Percentiles rank a stretch among this genome's conserved stretches.
These are phyloP conservation scores for Acridotheres tristis DNA, from an alignment of 2,797 vertebrate species.

Conservation along the genomic window DNA sequence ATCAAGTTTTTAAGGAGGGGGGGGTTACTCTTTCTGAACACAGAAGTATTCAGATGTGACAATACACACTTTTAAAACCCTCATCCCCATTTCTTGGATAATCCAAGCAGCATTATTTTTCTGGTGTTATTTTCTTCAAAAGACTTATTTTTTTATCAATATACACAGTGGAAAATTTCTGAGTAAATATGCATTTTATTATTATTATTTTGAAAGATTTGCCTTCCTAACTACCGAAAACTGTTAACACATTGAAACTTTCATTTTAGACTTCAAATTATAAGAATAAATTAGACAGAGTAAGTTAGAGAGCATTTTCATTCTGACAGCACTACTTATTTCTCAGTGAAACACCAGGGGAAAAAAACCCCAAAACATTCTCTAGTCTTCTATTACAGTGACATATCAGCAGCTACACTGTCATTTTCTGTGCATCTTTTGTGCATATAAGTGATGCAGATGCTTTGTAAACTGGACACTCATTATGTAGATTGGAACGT, in stretches of 20 bases:
- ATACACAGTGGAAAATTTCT: not conserved
- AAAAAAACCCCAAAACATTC: not conserved
- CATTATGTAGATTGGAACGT: fast-evolving
- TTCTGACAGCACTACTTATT: not conserved
- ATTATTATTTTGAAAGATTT: not conserved
- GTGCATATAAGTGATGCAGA: not conserved
- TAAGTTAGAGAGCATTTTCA: not conserved
- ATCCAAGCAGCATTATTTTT: not conserved
- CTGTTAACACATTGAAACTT: not conserved
- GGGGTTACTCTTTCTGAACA: not conserved
- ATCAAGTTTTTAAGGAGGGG: not conserved
- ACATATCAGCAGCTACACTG: not conserved
- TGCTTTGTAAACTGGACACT: not conserved
- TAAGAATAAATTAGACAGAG: not conserved
- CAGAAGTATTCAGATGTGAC: not conserved
- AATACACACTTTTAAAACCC: not conserved
- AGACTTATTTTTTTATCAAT: not conserved
- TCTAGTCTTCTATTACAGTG: not conserved
- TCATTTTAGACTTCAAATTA: not conserved
- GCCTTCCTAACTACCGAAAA: not conserved
- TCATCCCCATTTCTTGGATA: not conserved
- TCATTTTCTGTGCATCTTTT: not conserved
- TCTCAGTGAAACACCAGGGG: not conserved
- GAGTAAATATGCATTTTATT: not conserved
- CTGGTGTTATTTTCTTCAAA: not conserved